Conservation (phyloP, 2,797 vertebrate species). For the Cercopithecus petaurista region DNA sequence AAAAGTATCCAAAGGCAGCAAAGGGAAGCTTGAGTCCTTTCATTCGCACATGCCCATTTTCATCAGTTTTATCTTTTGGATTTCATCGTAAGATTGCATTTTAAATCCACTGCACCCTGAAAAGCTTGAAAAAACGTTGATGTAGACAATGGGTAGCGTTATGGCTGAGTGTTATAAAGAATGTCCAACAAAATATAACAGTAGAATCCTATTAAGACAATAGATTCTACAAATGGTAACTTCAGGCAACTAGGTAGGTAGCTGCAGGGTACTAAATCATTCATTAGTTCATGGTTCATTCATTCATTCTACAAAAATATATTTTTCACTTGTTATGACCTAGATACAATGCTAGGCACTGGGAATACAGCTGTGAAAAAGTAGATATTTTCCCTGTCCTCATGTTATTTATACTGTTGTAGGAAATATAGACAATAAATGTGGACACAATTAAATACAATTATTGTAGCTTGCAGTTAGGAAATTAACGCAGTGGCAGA, state of each 20-base stretch:
- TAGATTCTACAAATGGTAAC: neutral
- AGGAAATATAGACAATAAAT: constrained; percentile 18
- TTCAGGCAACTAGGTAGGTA: neutral
- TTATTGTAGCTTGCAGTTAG: neutral
- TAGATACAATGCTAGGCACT: neutral
- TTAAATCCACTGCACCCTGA: neutral
- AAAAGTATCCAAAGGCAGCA: neutral
- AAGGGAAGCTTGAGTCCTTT: neutral
- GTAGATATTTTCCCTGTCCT: neutral
- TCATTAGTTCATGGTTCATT: neutral
- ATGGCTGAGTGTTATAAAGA: neutral
- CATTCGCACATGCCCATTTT: neutral
- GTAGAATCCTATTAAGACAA: neutral
- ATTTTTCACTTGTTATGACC: neutral
- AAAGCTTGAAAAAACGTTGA: neutral
- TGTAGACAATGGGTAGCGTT: neutral
- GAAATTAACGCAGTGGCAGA: neutral
- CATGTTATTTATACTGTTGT: neutral
- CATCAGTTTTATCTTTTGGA: neutral
- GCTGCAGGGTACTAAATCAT: neutral
- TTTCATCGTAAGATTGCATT: neutral
- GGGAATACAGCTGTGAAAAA: neutral
- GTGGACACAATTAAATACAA: neutral
- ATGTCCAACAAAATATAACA: neutral
- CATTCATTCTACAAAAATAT: neutral